Evolutionary conservation across 2,888 invertebrate genomes (phyloP), one percentile per base, ranked within the genome.

Genomic region (Polydrusus cervinus): DNA sequence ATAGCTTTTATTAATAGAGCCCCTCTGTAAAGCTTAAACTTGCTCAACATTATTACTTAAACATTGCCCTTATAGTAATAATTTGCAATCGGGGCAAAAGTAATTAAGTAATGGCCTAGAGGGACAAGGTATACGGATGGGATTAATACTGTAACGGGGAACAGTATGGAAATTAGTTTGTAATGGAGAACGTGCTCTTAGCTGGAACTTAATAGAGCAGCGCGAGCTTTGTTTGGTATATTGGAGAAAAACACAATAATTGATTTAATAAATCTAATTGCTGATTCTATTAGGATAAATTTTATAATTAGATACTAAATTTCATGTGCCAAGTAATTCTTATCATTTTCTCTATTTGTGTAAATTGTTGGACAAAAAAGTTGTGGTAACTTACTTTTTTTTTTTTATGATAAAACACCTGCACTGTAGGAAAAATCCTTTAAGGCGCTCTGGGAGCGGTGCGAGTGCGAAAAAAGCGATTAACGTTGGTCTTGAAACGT

Each of bases 21-120:
- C 38, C 45, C 18, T 45, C 65, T 71, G 64, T 57, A 30, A 34
- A 51, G 64, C 71, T 72, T 65, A 72, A 45, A 30, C 47, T 64
- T 30, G 64, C 45, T 65, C 65, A 47, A 65, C 57, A 51, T 64
- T 55, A 64, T 61, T 67, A 67, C 67, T 67, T 60, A 61, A 72
- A 67, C 67, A 66, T 71, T 71, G 57, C 66, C 38, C 72, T 66
- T 65, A 34, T 40, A 70, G 69, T 71, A 68, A 71, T 75, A 75
- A 75, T 71, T 75, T 71, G 66, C 66, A 71, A 75, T 66, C 65
- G 70, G 49, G 70, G 30, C 62, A 64, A 57, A 68, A 69, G 69
- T 72, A 72, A 76, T 76, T 76, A 76, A 68, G 69, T 72, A 72
- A 69, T 72, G 72, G 72, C 75, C 71, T 55, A 57, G 38, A 75